phyloP scores from a whole-genome alignment of 37 sponge, comb jelly and placozoan species.

The Spongia lamella region DNA sequence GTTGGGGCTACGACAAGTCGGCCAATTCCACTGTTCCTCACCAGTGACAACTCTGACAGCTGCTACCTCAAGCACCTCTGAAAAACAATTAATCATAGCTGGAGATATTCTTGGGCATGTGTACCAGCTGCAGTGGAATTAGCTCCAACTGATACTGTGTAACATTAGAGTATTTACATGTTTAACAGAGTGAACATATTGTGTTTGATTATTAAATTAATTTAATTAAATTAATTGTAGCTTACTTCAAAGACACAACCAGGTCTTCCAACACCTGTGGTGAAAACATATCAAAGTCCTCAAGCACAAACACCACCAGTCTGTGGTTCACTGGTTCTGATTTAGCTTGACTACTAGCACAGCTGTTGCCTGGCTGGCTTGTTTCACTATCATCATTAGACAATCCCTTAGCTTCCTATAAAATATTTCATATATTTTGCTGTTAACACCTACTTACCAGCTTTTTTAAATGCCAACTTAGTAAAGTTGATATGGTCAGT shows the following conservation, averaged over 20 bases:
- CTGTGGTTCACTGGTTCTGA: no score
- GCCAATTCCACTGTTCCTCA: slow-evolving; percentile 70
- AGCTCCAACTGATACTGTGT: background rate
- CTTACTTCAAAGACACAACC: slow-evolving; percentile 56
- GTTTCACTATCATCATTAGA: no score
- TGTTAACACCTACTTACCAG: no score
- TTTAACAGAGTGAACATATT: background rate
- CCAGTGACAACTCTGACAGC: slow-evolving; percentile 37
- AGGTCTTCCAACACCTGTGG: slow-evolving; percentile 62
- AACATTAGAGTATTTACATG: background rate
- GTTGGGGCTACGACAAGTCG: slow-evolving; percentile 38
- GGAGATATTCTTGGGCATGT: slow-evolving; percentile 63
- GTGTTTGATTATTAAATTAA: background rate
- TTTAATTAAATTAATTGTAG: background rate
- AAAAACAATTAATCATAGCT: slow-evolving; percentile 30
- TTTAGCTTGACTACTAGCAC: no score
- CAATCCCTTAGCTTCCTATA: no score
- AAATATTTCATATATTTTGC: no score
- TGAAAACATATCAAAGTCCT: slow-evolving; percentile 71
- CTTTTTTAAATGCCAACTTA: no score
- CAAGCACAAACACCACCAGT: slow-evolving; percentile 61
- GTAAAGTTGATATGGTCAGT: no score
- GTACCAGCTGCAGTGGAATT: slow-evolving; percentile 50
- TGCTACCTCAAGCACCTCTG: background rate
- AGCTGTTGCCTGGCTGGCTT: no score